Evolutionary conservation across 2,797 vertebrate species (phyloP).

Genomic region (Oreortyx pictus): DNA sequence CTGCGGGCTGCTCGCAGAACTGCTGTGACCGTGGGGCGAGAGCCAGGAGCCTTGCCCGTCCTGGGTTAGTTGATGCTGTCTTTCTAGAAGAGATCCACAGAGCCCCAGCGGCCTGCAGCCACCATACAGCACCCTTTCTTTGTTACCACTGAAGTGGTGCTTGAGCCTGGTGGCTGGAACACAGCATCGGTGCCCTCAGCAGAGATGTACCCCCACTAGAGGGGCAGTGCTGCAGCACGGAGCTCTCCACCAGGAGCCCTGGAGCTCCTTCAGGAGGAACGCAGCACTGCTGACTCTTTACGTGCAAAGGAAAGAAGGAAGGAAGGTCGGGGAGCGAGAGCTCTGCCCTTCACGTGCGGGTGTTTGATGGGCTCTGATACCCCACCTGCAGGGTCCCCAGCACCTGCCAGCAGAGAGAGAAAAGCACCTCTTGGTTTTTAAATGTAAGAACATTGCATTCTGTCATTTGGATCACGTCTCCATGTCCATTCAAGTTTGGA

Average conservation of each 20-base stretch:
- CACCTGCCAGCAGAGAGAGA: not conserved
- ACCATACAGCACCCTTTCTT: not conserved
- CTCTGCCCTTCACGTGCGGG: not conserved
- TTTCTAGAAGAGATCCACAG: not conserved
- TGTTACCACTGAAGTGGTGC: not conserved
- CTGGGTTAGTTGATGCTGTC: not conserved
- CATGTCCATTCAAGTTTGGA: not conserved
- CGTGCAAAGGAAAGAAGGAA: not conserved
- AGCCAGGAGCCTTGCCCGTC: not conserved
- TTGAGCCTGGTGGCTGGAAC: not conserved
- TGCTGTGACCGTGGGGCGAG: not conserved
- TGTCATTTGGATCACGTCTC: not conserved
- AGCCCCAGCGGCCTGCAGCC: not conserved
- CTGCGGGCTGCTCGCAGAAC: not conserved
- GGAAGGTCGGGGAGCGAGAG: not conserved
- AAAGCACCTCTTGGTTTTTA: not conserved
- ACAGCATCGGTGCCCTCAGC: not conserved
- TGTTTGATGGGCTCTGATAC: not conserved
- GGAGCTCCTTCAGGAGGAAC: not conserved
- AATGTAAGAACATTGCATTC: slow-evolving; percentile 5
- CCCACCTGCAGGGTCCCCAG: not conserved
- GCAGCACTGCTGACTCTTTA: not conserved
- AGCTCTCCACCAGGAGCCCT: too few relatives aligned
- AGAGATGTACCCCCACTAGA: not conserved
- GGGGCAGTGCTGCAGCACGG: not conserved